Conservation (phyloP, 1,140 invertebrate genomes). For the Bombus picipes region DNA sequence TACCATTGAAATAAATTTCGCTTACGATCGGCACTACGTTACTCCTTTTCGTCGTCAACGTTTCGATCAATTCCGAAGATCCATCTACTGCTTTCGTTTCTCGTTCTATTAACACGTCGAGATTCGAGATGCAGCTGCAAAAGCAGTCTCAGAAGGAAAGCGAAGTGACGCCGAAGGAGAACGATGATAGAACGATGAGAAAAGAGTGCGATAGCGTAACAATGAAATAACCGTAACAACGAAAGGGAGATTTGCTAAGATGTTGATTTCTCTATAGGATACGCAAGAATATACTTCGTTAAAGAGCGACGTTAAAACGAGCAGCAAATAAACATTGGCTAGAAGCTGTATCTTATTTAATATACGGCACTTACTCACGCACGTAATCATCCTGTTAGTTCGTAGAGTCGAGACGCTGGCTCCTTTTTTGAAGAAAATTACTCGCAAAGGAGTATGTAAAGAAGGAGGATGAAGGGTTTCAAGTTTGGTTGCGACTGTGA, state of each 20-base stretch:
- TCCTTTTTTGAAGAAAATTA: not conserved
- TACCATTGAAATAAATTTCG: not conserved
- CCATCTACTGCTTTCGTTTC: not conserved
- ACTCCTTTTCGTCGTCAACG: not conserved
- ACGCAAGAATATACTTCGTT: not conserved
- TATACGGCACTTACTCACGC: not conserved
- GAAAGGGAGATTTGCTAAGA: not conserved
- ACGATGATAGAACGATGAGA: constrained; percentile 1
- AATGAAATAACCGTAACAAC: not conserved
- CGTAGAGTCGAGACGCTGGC: not conserved
- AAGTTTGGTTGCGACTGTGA: not conserved
- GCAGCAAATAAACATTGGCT: not conserved
- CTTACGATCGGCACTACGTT: not conserved
- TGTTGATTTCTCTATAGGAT: not conserved
- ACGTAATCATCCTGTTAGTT: not conserved
- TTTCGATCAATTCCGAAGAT: not conserved
- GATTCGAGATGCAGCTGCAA: not conserved
- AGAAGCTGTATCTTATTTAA: not conserved
- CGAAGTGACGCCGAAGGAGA: not conserved
- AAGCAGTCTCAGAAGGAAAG: too few species aligned
- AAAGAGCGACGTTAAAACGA: not conserved
- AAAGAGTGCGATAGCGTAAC: not conserved
- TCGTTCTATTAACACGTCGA: not conserved
- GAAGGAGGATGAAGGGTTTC: not conserved
- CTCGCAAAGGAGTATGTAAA: not conserved